Evolutionary conservation across 53 echinoderm and acorn worm species (phyloP).

Genomic region (Zoroaster sp.): DNA sequence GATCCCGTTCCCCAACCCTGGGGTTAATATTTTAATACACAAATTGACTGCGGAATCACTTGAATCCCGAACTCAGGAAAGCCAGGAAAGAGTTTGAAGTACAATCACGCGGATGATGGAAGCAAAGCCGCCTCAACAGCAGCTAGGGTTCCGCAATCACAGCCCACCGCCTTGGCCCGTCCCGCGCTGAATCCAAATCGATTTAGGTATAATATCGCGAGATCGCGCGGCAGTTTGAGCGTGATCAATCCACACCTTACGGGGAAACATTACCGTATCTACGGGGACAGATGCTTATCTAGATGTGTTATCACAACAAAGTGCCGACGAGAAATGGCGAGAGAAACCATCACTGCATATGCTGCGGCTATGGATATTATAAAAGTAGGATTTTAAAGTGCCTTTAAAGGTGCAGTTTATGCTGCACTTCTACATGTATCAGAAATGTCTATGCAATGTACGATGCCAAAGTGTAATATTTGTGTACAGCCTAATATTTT

Average conservation of each 20-base stretch:
- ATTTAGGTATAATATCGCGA: constrained; percentile 5
- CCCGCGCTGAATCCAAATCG: not conserved
- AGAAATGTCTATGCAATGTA: no score
- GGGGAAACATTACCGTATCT: constrained; percentile 52
- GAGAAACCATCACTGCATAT: not conserved
- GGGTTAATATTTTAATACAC: no score
- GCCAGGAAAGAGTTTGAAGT: not conserved
- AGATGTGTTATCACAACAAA: constrained; percentile 49
- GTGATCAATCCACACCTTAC: constrained; percentile 33
- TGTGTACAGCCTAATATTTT: no score
- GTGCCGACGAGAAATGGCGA: constrained; percentile 35
- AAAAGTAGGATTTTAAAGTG: not conserved
- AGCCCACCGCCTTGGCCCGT: not conserved
- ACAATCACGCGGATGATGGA: not conserved
- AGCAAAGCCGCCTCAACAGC: not conserved
- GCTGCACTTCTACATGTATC: no score
- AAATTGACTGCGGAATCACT: no score
- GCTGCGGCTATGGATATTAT: not conserved
- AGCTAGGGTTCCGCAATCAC: not conserved
- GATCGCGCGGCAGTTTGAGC: constrained; percentile 28
- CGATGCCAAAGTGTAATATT: no score
- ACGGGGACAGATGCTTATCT: constrained; percentile 38
- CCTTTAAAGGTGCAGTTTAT: no score
- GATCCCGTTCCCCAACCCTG: no score
- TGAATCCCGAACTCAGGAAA: no score